A percentile compares a stretch with the other conserved stretches of the same genome.
These are phyloP conservation scores for Cylindroiulus punctatus DNA, from an alignment of 2,888 invertebrate genomes.

Conservation along the genomic window DNA sequence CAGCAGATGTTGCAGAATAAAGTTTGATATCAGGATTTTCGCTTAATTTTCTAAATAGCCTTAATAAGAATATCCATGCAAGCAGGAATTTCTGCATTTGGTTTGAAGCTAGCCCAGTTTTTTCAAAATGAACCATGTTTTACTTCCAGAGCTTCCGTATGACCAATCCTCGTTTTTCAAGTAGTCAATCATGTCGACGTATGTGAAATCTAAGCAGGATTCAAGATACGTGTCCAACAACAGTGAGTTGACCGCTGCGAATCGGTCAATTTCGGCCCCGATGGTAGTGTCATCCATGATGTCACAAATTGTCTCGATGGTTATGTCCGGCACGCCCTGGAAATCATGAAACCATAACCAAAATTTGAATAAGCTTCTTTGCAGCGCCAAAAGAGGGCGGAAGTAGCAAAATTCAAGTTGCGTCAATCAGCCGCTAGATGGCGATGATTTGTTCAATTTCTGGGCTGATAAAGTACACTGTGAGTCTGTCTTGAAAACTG, in stretches of 20 bases:
- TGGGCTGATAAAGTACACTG: too few relatives aligned
- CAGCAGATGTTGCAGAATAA: too few relatives aligned
- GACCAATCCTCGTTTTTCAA: conserved; percentile 75
- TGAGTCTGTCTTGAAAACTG: too few relatives aligned
- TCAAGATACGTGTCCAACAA: conserved; percentile 75
- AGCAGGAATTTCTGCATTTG: too few relatives aligned
- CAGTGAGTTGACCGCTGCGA: conserved; percentile 79
- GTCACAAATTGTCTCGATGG: conserved; percentile 83
- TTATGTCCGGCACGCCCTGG: conserved; percentile 71
- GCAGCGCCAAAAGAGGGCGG: too few relatives aligned
- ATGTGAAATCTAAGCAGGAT: conserved; percentile 85
- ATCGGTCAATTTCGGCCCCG: conserved; percentile 60
- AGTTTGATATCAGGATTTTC: too few relatives aligned
- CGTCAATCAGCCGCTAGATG: not conserved
- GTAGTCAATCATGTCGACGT: conserved; percentile 77
- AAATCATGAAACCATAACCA: not conserved
- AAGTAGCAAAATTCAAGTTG: not conserved
- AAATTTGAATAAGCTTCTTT: too few relatives aligned
- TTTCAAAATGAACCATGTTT: too few relatives aligned
- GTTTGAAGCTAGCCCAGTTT: too few relatives aligned
- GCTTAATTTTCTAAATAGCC: too few relatives aligned
- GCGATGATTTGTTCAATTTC: not conserved
- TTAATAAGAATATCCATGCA: too few relatives aligned
- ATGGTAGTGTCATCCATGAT: conserved; percentile 70
- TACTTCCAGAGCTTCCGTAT: conserved; percentile 72